Base-by-base conservation (phyloP, 1,140 invertebrate species). In the Dreissena polymorpha region DNA sequence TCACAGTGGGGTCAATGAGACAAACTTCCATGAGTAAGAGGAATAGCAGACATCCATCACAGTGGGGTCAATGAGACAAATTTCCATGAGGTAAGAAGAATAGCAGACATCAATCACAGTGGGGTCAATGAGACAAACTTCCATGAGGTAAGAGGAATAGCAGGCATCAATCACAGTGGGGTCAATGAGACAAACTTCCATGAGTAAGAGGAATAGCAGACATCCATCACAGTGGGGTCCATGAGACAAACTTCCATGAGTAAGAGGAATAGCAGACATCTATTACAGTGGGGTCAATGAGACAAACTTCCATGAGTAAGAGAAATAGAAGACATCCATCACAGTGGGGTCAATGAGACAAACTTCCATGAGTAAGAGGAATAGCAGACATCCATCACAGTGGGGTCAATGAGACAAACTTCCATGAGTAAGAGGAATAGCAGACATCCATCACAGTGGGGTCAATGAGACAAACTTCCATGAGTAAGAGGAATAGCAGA, bases 81-180 rank as follows among this genome's bases (percentile, higher is more conserved):
- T n/a, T n/a, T n/a, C n/a, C n/a, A n/a, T n/a, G n/a, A n/a, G n/a
- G n/a, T 95, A 79, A 89, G 93, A 70, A 94, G 94, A 75, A 95
- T 95, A 51, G 87, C 93, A 73, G 94, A 95, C 87, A 95, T 95
- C 72, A 94, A 95, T 87, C 90, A 93, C 55, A 90, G 85, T 84
- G 95, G 94, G 2, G 94, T 95, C 8, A 95, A 94, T 80, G 95
- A 95, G 88, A 93, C 93, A 5, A n/a, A n/a, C n/a, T n/a, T n/a
- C n/a, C n/a, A n/a, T n/a, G n/a, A n/a, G n/a, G n/a, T 95, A 79
- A 89, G 93, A 70, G 94, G 94, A 75, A 95, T 95, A 51, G 87
- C 93, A 73, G 94, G 95, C 87, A 95, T 95, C 72, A 94, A 95
- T 87, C 90, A 93, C 55, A 90, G 85, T 84, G 95, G 94, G 2